phyloP scores from a whole-genome alignment of 1,140 invertebrate genomes.

The Diorhabda sublineata region DNA sequence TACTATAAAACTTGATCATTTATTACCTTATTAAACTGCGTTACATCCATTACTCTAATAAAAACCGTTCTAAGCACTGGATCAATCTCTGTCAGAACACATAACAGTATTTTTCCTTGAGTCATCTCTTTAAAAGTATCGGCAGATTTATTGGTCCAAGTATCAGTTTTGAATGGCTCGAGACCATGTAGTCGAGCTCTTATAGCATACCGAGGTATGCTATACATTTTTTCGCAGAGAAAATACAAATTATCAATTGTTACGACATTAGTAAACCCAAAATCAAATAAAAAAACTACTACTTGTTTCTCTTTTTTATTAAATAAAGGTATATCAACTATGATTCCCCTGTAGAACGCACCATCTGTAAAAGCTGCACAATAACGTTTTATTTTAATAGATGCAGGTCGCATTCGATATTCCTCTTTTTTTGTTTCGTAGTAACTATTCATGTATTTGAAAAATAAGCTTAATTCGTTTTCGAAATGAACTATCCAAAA shows the following conservation, averaged over 20 bases:
- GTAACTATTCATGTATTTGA: slow-evolving; percentile 23
- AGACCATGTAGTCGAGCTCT: slow-evolving; percentile 24
- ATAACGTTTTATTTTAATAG: slow-evolving; percentile 18
- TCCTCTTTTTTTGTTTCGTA: slow-evolving; percentile 17
- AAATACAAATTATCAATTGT: slow-evolving; percentile 22
- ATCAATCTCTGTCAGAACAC: slow-evolving; percentile 10
- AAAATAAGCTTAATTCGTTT: slow-evolving; percentile 21
- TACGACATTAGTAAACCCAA: slow-evolving; percentile 23
- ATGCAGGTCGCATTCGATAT: slow-evolving; percentile 18
- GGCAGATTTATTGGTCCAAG: slow-evolving; percentile 17
- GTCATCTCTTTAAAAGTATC: slow-evolving; percentile 16
- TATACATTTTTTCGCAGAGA: slow-evolving; percentile 22
- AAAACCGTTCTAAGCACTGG: neutral
- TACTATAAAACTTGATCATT: too few species aligned
- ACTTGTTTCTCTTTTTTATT: slow-evolving; percentile 2
- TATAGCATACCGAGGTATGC: slow-evolving; percentile 24
- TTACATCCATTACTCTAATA: slow-evolving; percentile 4
- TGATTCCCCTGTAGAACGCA: slow-evolving; percentile 20
- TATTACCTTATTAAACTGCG: neutral
- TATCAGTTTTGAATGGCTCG: slow-evolving; percentile 11
- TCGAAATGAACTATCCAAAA: slow-evolving; percentile 28
- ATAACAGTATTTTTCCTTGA: slow-evolving; percentile 8
- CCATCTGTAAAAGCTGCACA: slow-evolving; percentile 22
- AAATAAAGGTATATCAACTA: slow-evolving; percentile 16
- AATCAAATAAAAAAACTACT: slow-evolving; percentile 27